A percentile compares a stretch with the other conserved stretches of the same genome.
Conservation (phyloP, 2,888 invertebrate genomes). For the Tiliacea aurago region DNA sequence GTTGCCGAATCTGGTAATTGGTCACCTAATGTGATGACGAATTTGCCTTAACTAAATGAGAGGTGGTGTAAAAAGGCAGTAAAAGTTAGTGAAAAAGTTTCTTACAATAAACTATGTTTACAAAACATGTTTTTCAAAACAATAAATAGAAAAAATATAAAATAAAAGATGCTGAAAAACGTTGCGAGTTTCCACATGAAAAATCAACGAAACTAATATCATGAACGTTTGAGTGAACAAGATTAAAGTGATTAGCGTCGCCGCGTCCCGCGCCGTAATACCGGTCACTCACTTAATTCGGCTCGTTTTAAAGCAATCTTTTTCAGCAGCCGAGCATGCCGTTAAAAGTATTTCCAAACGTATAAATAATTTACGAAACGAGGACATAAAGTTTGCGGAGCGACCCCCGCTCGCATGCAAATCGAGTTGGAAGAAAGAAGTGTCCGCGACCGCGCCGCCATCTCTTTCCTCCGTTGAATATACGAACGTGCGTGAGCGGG, state of each 20-base stretch:
- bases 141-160: neutral
- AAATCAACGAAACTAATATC: slow-evolving; percentile 61
- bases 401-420: slow-evolving; percentile 89
- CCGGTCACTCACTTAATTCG: slow-evolving; percentile 86
- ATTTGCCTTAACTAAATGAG: neutral
- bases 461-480: slow-evolving; percentile 80
- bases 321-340: slow-evolving; percentile 83
- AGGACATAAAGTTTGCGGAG: slow-evolving; percentile 90
- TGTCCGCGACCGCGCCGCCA: slow-evolving; percentile 81
- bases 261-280: slow-evolving; percentile 78
- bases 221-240: slow-evolving; percentile 70
- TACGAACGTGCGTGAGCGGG: slow-evolving; percentile 69
- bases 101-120: neutral
- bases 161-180: slow-evolving; percentile 4
- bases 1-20: neutral
- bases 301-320: slow-evolving; percentile 86
- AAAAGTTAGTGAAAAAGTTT: slow-evolving; percentile 4
- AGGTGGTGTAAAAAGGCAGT: neutral
- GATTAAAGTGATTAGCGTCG: slow-evolving; percentile 77
- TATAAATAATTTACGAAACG: slow-evolving; percentile 90
- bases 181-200: slow-evolving; percentile 41
- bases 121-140: neutral
- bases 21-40: neutral
- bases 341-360: slow-evolving; percentile 90
- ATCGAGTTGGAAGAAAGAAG: slow-evolving; percentile 89